These are phyloP conservation scores for Chironex yamaguchii DNA, from an alignment of 30 jellyfish, hydroid and myxozoan genomes.

Conservation along the genomic window DNA sequence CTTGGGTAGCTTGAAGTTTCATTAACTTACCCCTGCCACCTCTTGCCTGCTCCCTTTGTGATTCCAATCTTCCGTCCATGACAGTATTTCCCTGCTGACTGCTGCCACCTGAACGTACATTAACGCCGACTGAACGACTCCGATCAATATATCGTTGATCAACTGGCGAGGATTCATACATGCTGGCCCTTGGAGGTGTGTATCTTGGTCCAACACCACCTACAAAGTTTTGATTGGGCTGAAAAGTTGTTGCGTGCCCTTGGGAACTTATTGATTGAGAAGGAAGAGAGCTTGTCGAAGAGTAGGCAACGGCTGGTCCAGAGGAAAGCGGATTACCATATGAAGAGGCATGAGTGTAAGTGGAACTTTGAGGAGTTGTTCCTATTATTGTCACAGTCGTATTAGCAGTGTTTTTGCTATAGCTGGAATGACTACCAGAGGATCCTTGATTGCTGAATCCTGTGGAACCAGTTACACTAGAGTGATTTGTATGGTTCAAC, in stretches of 20 bases:
- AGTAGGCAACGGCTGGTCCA: not conserved
- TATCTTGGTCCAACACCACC: not conserved
- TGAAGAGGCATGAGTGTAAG: not conserved
- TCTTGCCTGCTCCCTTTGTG: not conserved
- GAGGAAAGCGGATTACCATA: not conserved
- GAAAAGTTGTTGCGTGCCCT: not conserved
- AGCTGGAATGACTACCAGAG: not conserved
- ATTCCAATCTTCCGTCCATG: not conserved
- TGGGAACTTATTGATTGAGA: not conserved
- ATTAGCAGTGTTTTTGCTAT: not conserved
- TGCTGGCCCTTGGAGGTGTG: not conserved
- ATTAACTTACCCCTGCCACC: not conserved
- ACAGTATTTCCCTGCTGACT: not conserved
- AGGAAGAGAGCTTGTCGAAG: not conserved
- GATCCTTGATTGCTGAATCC: not conserved
- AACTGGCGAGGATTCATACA: not conserved
- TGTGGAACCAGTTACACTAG: not conserved
- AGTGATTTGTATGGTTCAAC: not conserved
- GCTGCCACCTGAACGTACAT: not conserved
- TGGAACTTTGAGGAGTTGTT: not conserved
- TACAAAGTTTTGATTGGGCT: not conserved
- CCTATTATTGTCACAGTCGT: not conserved
- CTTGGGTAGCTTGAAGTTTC: no score
- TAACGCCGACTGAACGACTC: not conserved
- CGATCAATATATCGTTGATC: not conserved